Evolutionary conservation across 2,888 invertebrate genomes (phyloP).

Genomic region (Polymixis flavicincta): DNA sequence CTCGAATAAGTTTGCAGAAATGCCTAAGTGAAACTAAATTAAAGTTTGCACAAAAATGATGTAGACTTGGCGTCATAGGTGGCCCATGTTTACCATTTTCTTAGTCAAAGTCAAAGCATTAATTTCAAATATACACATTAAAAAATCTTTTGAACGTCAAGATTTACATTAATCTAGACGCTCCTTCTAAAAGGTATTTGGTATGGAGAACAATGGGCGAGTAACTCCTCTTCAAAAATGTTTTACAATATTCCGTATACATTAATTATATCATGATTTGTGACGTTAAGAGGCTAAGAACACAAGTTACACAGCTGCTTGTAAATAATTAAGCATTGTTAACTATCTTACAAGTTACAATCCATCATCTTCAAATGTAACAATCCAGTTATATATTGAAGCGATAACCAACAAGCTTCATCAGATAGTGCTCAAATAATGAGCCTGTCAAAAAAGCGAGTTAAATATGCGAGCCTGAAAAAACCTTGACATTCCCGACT

Average conservation of each 20-base stretch:
- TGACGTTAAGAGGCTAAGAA: conserved; percentile 3
- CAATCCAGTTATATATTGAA: background rate
- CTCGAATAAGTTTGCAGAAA: background rate
- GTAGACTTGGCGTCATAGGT: background rate
- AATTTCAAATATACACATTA: too few species aligned
- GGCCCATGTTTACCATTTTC: background rate
- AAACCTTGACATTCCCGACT: too few species aligned
- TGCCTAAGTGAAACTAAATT: background rate
- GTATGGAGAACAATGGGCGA: too few species aligned
- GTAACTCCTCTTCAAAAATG: too few species aligned
- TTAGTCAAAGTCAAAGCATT: too few species aligned
- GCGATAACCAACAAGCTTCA: background rate
- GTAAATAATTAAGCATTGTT: conserved; percentile 12
- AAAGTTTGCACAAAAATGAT: too few species aligned
- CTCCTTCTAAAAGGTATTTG: too few species aligned
- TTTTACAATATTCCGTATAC: too few species aligned
- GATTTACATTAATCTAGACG: too few species aligned
- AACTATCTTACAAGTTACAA: background rate
- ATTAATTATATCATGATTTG: too few species aligned
- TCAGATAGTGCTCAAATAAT: background rate
- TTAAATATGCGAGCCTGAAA: too few species aligned
- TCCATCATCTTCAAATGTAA: conserved; percentile 43
- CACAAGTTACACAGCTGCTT: background rate
- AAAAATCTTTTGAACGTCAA: too few species aligned
- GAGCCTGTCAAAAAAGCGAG: conserved; percentile 2